Base-by-base conservation (phyloP, 1,140 invertebrate genomes). In the Drosophila azteca region DNA sequence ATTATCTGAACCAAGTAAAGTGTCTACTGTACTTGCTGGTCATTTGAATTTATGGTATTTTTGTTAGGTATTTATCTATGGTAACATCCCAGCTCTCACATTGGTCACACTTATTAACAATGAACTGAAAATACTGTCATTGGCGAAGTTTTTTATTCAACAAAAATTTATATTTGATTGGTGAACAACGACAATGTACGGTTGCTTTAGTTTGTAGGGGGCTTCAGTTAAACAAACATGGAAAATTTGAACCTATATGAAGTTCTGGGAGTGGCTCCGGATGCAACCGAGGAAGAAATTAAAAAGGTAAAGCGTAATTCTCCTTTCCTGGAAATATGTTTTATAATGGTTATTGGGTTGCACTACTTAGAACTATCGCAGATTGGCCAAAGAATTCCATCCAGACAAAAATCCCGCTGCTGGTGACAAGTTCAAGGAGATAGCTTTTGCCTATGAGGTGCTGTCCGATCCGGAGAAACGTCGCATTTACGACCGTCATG, bases 371-470 rank as follows among this genome's bases (percentile, higher is more conserved):
- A 95, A 95, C 75, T 97, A 97, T 92, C 94, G 96, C 62, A 96
- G 96, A 92, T 92, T 97, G 76, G 96, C 96, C 5, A 97, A 96
- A 92, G 96, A 97, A 93, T 97, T 95, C 91, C 96, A 97, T 93
- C 96, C 96, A 20, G 96, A 97, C 80, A 97, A 97, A 90, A 97
- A 97, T 92, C 94, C 94, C 3, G 94, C 95, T 71, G 95, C 95
- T 61, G 96, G 95, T 48, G 96, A 97, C 73, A 96, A 95, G 92
- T 97, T 97, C 85, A 97, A 97, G 90, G 96, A 97, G 93, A 97
- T 97, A 77, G 96, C 96, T 60, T 96, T 95, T 91, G 97, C 96
- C 5, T 97, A 97, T 90, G 96, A 97, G 92, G 94, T 97, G 35
- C 92, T 97, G 5, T 96, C 96, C 1, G 94, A 95, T 92, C 93